phyloP scores from a whole-genome alignment of 2,113 vertebrate genomes.

The Clarias batrachus region DNA sequence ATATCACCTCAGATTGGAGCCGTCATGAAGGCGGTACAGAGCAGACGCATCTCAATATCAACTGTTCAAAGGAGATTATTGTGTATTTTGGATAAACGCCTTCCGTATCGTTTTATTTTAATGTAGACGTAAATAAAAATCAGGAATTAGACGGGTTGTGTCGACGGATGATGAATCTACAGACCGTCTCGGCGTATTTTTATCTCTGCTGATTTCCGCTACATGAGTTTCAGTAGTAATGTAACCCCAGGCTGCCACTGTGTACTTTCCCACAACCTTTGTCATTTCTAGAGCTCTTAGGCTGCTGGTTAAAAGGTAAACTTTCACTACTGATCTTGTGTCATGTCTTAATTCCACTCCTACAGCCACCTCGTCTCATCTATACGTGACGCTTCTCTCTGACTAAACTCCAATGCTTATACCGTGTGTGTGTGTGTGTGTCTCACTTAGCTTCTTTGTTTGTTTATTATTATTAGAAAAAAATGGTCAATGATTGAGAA shows the following conservation, averaged over 20 bases:
- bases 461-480: slow-evolving; percentile 57
- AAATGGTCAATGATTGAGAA: slow-evolving; percentile 72
- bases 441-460: neutral
- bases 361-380: neutral
- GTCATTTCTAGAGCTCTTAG: neutral
- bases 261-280: neutral
- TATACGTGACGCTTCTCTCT: neutral
- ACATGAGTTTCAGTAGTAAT: neutral
- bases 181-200: neutral
- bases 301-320: neutral
- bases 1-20: too few relatives aligned
- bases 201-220: neutral
- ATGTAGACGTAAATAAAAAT: too few relatives aligned
- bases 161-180: too few relatives aligned
- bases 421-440: neutral
- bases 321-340: neutral
- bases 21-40: too few relatives aligned
- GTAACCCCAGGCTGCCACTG: neutral
- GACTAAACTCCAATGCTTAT: neutral
- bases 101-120: too few relatives aligned
- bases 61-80: too few relatives aligned
- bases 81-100: too few relatives aligned
- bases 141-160: too few relatives aligned
- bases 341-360: neutral
- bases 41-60: too few relatives aligned